Percentiles rank a stretch among this genome's conserved stretches.
Evolutionary conservation across 2,797 vertebrate genomes (phyloP).

Genomic region (Sebastes cheni): DNA sequence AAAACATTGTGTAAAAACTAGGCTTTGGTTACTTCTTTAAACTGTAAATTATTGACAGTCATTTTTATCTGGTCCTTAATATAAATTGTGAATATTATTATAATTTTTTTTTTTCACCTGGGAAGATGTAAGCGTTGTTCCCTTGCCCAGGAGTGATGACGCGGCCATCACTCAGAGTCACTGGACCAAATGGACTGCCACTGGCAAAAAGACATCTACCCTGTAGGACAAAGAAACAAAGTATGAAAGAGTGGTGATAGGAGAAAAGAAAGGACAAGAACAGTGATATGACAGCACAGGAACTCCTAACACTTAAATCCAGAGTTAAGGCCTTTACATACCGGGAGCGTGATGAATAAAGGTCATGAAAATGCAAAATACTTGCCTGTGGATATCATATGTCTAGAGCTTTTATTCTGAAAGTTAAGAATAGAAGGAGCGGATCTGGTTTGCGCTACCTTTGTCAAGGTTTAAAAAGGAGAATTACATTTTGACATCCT

Average conservation of each 20-base stretch:
- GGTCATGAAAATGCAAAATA: too few species aligned
- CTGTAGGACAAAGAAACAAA: conserved; percentile 69
- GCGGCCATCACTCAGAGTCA: conserved; percentile 87
- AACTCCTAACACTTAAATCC: neutral
- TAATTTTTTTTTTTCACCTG: conserved; percentile 80
- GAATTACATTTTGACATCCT: too few species aligned
- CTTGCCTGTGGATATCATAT: too few species aligned
- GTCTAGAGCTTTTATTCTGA: too few species aligned
- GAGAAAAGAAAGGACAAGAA: neutral
- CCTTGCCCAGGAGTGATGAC: conserved; percentile 93
- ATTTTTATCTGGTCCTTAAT: neutral
- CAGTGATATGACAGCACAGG: neutral
- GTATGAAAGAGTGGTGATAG: neutral
- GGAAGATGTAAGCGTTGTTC: conserved; percentile 98
- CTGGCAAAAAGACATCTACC: conserved; percentile 96
- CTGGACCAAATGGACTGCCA: conserved; percentile 92
- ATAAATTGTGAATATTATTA: neutral
- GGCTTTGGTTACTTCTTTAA: neutral
- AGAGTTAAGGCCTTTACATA: neutral
- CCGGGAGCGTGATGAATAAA: too few species aligned
- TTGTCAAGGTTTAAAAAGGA: too few species aligned
- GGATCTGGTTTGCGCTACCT: too few species aligned
- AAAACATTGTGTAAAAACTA: neutral
- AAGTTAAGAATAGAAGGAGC: too few species aligned
- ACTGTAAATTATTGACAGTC: neutral